Conservation (phyloP, 2,888 invertebrate genomes). For the Ochlodes sylvanus region DNA sequence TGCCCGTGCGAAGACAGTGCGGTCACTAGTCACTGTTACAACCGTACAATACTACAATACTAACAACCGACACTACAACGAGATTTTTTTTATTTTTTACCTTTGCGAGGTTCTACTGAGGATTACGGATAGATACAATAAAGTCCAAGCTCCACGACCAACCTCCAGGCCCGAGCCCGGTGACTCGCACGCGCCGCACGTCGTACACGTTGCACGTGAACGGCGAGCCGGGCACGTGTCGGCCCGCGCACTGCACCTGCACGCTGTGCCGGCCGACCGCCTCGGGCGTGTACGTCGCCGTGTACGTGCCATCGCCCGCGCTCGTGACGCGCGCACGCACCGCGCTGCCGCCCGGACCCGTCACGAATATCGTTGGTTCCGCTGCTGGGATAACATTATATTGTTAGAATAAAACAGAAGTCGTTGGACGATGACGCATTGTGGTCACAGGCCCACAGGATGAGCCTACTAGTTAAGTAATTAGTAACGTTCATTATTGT, state of each 20-base stretch:
- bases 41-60: too few species aligned
- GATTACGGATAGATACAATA: too few species aligned
- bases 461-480: too few species aligned
- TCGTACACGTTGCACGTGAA: constrained; percentile 98
- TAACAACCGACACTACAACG: too few species aligned
- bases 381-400: constrained; percentile 64
- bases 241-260: constrained; percentile 92
- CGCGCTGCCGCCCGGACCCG: constrained; percentile 93
- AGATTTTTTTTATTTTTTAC: too few species aligned
- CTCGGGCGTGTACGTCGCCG: constrained; percentile 92
- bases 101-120: too few species aligned
- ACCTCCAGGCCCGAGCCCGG: constrained; percentile 85
- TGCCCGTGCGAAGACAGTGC: too few species aligned
- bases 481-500: too few species aligned
- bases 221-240: constrained; percentile 95
- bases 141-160: not conserved
- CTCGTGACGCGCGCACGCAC: constrained; percentile 89
- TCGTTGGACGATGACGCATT: too few species aligned
- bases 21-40: too few species aligned
- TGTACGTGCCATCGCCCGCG: constrained; percentile 88
- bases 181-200: constrained; percentile 91
- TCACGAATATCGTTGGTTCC: constrained; percentile 89
- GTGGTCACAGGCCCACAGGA: too few species aligned
- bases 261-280: constrained; percentile 95
- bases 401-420: too few species aligned